A percentile compares a stretch with the other conserved stretches of the same genome.
These are phyloP conservation scores for Clarias pachynema DNA, from an alignment of 2,797 vertebrate species.

Conservation along the genomic window DNA sequence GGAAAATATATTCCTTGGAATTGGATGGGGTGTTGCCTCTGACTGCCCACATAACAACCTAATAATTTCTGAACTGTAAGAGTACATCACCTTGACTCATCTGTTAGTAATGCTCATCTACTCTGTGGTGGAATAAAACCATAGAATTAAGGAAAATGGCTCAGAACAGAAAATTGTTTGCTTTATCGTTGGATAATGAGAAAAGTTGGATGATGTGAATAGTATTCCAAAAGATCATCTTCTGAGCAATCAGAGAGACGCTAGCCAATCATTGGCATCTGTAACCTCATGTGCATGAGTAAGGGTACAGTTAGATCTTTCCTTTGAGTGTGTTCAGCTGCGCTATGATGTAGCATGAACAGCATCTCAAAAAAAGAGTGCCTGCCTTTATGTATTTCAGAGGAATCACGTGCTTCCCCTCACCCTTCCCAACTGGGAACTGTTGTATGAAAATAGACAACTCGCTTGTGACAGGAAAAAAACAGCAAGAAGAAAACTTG, in stretches of 20 bases:
- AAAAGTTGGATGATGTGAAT: background rate
- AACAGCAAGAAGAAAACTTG: background rate
- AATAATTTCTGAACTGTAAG: constrained; percentile 59
- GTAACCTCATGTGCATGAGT: background rate
- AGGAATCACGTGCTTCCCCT: background rate
- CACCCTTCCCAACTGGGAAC: background rate
- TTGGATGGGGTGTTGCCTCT: background rate
- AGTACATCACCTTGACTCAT: constrained; percentile 1
- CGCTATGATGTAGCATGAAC: background rate
- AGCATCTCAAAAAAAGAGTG: background rate
- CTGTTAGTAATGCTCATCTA: constrained; percentile 1
- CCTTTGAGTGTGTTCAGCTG: background rate
- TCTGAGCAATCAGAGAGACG: background rate
- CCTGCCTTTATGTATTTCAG: background rate
- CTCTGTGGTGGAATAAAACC: constrained; percentile 6
- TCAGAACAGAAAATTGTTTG: background rate
- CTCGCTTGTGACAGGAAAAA: background rate
- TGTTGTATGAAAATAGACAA: background rate
- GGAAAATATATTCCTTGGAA: background rate
- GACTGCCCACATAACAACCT: background rate
- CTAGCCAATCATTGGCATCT: background rate
- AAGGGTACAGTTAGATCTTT: background rate
- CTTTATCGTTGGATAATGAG: background rate
- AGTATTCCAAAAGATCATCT: background rate
- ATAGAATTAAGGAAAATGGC: background rate